Conservation (phyloP, 2,888 invertebrate genomes). For the Dynastes maya region DNA sequence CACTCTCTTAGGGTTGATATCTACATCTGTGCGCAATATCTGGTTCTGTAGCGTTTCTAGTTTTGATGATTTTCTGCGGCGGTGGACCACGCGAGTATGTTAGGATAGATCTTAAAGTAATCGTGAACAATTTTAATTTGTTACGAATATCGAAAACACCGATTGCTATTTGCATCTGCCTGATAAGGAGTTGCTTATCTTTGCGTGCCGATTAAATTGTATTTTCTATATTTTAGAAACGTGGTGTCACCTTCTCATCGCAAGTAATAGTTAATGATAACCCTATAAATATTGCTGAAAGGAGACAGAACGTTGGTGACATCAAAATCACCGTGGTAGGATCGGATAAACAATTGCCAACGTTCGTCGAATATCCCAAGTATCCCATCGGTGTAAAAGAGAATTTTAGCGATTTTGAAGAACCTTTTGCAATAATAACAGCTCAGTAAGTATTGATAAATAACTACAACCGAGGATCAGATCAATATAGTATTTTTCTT, state of each 20-base stretch:
- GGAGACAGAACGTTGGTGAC: conserved; percentile 81
- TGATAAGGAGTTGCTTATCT: too few relatives aligned
- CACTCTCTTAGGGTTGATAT: too few relatives aligned
- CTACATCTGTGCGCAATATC: too few relatives aligned
- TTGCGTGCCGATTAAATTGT: background rate
- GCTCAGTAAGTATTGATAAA: conserved; percentile 76
- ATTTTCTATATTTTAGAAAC: conserved; percentile 69
- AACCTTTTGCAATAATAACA: conserved; percentile 79
- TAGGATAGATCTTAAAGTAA: too few relatives aligned
- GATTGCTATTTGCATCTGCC: too few relatives aligned
- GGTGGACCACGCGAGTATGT: too few relatives aligned
- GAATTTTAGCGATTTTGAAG: conserved; percentile 81
- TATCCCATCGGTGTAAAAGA: conserved; percentile 81
- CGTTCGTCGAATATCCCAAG: conserved; percentile 77
- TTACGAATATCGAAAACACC: too few relatives aligned
- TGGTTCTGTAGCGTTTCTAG: too few relatives aligned
- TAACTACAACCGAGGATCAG: conserved; percentile 13
- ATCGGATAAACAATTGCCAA: conserved; percentile 89
- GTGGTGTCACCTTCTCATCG: conserved; percentile 78
- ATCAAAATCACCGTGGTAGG: conserved; percentile 89
- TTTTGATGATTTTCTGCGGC: too few relatives aligned
- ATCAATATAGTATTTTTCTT: background rate
- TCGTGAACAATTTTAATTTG: too few relatives aligned
- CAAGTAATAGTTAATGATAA: conserved; percentile 86
- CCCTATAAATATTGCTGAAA: conserved; percentile 79